Conservation (phyloP, 2,888 invertebrate species). For the Timema podura region DNA sequence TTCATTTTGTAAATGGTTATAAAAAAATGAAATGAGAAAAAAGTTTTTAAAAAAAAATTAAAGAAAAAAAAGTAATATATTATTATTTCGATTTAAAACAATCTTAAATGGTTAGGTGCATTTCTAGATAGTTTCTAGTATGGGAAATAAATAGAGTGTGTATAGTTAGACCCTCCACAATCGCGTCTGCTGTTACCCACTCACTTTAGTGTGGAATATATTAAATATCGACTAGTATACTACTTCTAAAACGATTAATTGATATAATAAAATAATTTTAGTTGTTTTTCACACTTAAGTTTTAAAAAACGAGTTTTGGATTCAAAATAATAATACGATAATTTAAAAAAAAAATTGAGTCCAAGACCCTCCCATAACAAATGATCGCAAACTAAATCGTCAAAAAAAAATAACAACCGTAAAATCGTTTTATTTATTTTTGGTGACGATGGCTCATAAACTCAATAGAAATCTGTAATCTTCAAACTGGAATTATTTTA, state of each 20-base stretch:
- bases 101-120: slow-evolving; percentile 24
- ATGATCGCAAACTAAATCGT: too few relatives aligned
- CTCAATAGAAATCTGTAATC: slow-evolving; percentile 19
- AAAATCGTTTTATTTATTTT: too few relatives aligned
- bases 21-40: too few relatives aligned
- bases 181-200: too few relatives aligned
- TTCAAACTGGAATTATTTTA: slow-evolving; percentile 23
- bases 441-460: not conserved
- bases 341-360: slow-evolving; percentile 1
- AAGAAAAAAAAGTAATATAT: too few relatives aligned
- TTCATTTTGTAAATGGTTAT: slow-evolving; percentile 18
- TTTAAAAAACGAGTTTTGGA: slow-evolving; percentile 13
- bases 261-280: not conserved
- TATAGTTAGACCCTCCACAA: slow-evolving; percentile 22
- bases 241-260: too few relatives aligned
- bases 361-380: too few relatives aligned
- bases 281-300: not conserved
- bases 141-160: slow-evolving; percentile 24
- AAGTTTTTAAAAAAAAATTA: too few relatives aligned
- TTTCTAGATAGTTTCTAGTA: slow-evolving; percentile 29
- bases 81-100: not conserved
- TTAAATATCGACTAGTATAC: too few relatives aligned
- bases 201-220: too few relatives aligned
- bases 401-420: too few relatives aligned
- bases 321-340: not conserved